phyloP scores from a whole-genome alignment of 2,888 invertebrate genomes.

The Pterostichus niger region DNA sequence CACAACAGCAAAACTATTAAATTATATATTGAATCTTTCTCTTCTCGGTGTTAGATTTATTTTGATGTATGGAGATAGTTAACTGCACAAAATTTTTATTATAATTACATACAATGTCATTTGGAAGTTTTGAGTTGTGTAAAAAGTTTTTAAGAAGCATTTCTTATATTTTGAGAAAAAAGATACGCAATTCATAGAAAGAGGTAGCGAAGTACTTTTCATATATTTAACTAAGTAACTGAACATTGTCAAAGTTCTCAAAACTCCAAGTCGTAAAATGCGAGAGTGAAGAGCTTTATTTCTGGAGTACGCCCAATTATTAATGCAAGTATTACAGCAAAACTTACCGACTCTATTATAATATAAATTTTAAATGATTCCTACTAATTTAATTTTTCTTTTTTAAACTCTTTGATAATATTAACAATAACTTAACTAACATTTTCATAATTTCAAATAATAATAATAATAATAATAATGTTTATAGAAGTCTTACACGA shows the following conservation, averaged over 20 bases:
- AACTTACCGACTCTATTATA: conserved; percentile 17
- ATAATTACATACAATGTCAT: not conserved
- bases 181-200: conserved; percentile 26
- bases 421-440: no score
- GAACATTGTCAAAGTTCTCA: conserved; percentile 54
- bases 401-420: no score
- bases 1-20: no score
- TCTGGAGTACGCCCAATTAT: conserved; percentile 56
- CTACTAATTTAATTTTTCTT: not conserved
- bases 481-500: no score
- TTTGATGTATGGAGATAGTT: not conserved
- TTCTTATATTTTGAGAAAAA: conserved; percentile 30
- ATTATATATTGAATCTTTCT: no score
- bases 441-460: no score
- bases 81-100: not conserved
- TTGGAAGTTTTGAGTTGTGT: not conserved
- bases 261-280: conserved; percentile 50
- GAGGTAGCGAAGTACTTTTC: conserved; percentile 56
- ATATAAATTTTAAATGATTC: conserved; percentile 41
- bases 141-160: conserved; percentile 41
- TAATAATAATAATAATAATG: no score
- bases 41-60: no score
- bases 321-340: conserved; percentile 26
- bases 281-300: conserved; percentile 49
- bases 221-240: conserved; percentile 62